phyloP scores from a whole-genome alignment of 2,888 invertebrate genomes.

The Arrhopalites spinosus region DNA sequence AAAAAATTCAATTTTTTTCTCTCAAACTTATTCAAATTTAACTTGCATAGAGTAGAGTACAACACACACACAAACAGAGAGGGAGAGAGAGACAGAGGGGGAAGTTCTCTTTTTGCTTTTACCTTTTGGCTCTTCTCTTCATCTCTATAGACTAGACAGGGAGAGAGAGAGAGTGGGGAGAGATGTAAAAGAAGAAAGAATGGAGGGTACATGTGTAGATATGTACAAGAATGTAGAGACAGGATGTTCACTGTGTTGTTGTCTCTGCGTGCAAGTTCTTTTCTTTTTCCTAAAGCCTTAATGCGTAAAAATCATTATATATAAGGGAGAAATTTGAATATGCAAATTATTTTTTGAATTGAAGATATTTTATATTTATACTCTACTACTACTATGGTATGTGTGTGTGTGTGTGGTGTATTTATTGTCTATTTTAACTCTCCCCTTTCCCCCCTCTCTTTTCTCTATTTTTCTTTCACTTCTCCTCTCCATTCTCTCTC shows the following conservation, averaged over 20 bases:
- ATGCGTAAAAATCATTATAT: conserved; percentile 15
- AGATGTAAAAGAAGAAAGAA: too few species aligned
- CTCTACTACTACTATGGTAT: too few species aligned
- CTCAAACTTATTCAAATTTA: conserved; percentile 10
- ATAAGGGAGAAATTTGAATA: conserved; percentile 7
- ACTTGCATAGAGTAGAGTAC: too few species aligned
- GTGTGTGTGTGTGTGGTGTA: too few species aligned
- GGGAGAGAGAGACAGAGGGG: too few species aligned
- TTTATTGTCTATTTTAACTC: too few species aligned
- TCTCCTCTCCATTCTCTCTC: not conserved
- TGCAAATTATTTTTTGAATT: conserved; percentile 17
- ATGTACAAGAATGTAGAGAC: too few species aligned
- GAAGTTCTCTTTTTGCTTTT: conserved; percentile 5
- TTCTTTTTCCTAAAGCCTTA: conserved; percentile 7
- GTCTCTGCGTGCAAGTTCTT: not conserved
- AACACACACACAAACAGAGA: too few species aligned
- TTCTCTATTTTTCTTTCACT: not conserved
- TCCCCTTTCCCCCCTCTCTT: not conserved
- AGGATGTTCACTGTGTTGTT: too few species aligned
- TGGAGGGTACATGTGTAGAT: not conserved
- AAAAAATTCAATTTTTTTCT: conserved; percentile 10
- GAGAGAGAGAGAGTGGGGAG: not conserved
- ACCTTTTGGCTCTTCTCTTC: conserved; percentile 12
- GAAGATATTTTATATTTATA: conserved; percentile 11
- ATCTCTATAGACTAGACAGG: too few species aligned